Evolutionary conservation across 2,113 vertebrate genomes (phyloP), one percentile per base, ranked within the genome.

Genomic region (Cyanoramphus novaezelandiae): DNA sequence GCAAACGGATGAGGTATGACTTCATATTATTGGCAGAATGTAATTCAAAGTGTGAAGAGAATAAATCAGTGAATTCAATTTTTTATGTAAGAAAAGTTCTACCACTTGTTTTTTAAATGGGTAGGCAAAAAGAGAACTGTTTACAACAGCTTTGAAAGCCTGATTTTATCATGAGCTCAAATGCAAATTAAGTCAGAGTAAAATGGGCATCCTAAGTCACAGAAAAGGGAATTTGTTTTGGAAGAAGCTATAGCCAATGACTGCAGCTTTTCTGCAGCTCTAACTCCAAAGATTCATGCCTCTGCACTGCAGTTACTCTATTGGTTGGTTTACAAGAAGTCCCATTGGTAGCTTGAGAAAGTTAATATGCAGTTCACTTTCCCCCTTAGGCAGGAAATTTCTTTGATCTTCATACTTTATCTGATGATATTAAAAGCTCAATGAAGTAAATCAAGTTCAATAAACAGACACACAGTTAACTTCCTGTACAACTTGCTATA

Each of bases 401-500:
- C 80, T 94, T 95, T 91, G 77, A 93, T 84, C 68, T 60, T 77
- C 29, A 28, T 84, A 85, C 92, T 97, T 94, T 88, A 53, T 79
- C 52, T 76, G 76, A 46, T 16, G 62, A 72, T 94, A 94, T 65
- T 96, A 94, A 37, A 90, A 93, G 82, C 91, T 91, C 64, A 46
- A n/a, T 83, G 18, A 81, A 88, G 49, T 96, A 96, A 98, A 96
- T 82, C 60, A 93, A 94, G 82, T 78, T 93, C 92, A 94, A 83
- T 86, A 96, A 97, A 83, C 31, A 97, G 94, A 81, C 64, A 64
- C 5, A 44, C 41, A 78, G 63, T 86, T 94, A 94, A 72, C 44
- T 95, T 76, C 81, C 59, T 92, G 29, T 80, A 90, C 2, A 11
- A 75, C 91, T 81, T 88, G 46, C n/a, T 92, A 72, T 25, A 59